Evolutionary conservation across 1,140 invertebrate species (phyloP), one percentile per base, ranked within the genome.

Genomic region (Acromyrmex heyeri): DNA sequence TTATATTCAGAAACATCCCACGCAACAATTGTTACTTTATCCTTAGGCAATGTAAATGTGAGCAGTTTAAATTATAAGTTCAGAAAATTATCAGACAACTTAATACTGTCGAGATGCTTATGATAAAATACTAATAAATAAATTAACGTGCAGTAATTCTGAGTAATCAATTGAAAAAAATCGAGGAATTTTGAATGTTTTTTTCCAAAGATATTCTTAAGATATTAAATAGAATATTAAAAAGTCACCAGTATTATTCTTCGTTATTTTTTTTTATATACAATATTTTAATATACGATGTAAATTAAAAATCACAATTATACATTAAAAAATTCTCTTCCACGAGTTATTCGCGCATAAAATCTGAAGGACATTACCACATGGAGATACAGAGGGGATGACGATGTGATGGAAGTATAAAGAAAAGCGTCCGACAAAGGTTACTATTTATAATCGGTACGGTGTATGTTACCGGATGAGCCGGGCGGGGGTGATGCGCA

Each of bases 401-500:
- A 83, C 76, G 88, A 87, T 65, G 61, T 65, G 85, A 86, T 86
- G 87, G 88, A 79, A 81, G 87, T 44, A 87, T 89, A 92, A 91
- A 93, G 92, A 92, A 91, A 93, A 91, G 88, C 85, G 87, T 88
- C 90, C 91, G 93, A 94, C 93, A 94, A 94, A 94, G 94, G 90
- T 93, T 94, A 94, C 93, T 94, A 95, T 95, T 94, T 95, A 95
- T 95, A 95, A 93, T 93, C 92, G 87, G 86, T 70, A 72, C 87
- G 82, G 75, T 81, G 82, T 82, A 76, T 86, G 86, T 67, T 86
- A 76, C 86, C 85, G 89, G 86, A 90, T 88, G 90, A 64, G 30
- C 62, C 62, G 62, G 53, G 87, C 86, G 87, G 78, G 87, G 85
- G 75, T 90, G 87, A 90, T 65, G 86, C 78, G 64, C 50, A n/a